phyloP scores from a whole-genome alignment of 35 echinoderm and acorn worm genomes.

The Ophiothrix spiculata region DNA sequence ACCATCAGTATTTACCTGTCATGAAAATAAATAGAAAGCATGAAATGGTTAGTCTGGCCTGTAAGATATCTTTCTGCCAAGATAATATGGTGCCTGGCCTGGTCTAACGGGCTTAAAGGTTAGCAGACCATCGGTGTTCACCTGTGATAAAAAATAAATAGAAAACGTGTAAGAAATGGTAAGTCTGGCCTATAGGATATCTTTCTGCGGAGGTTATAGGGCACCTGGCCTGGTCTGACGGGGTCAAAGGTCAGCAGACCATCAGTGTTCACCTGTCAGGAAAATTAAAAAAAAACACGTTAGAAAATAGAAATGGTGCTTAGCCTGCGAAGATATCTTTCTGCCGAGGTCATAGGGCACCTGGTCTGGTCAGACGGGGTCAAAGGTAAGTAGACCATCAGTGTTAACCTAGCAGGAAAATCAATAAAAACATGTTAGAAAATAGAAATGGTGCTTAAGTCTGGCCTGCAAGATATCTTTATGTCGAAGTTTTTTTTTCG shows the following conservation, averaged over 20 bases:
- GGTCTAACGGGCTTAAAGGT: conserved; percentile 7
- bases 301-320: too few species aligned
- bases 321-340: too few species aligned
- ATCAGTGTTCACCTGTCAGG: conserved; percentile 32
- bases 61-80: too few species aligned
- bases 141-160: conserved; percentile 18
- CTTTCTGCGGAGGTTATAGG: conserved; percentile 13
- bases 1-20: conserved; percentile 43
- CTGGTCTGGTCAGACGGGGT: background rate
- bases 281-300: conserved; percentile 15
- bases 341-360: conserved; percentile 7
- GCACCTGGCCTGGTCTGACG: background rate
- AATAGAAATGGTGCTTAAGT: too few species aligned
- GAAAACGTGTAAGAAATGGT: too few species aligned
- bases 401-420: conserved; percentile 26
- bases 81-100: background rate
- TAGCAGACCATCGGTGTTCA: conserved; percentile 35
- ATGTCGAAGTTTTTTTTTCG: too few species aligned
- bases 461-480: too few species aligned
- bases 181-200: too few species aligned
- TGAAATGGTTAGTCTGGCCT: too few species aligned
- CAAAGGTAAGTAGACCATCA: conserved; percentile 32
- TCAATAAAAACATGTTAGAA: too few species aligned
- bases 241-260: conserved; percentile 25
- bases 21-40: conserved; percentile 5